Evolutionary conservation across 2,113 vertebrate species (phyloP).

Genomic region (Perccottus glenii): DNA sequence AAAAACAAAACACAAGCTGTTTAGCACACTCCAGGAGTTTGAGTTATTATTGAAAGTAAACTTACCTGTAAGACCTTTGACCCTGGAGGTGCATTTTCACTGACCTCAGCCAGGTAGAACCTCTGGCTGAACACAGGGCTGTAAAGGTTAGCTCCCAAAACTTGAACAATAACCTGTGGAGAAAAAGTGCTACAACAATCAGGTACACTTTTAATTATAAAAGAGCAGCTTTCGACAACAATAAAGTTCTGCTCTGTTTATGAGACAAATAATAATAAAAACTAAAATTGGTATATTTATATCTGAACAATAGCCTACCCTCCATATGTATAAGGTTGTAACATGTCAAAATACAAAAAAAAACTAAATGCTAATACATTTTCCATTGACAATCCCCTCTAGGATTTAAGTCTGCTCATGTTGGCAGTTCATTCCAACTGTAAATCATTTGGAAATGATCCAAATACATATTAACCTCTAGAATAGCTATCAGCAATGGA

Average conservation of each 20-base stretch:
- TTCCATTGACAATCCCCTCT: slow-evolving; percentile 44
- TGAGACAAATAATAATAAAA: no score
- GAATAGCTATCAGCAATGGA: slow-evolving; percentile 18
- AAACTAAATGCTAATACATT: not conserved
- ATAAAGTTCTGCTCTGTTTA: no score
- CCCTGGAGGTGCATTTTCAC: slow-evolving; percentile 87
- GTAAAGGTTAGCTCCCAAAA: slow-evolving; percentile 93
- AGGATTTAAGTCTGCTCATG: slow-evolving; percentile 45
- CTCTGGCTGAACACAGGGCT: slow-evolving; percentile 93
- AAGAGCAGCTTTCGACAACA: no score
- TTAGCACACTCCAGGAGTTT: not conserved
- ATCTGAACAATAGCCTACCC: no score
- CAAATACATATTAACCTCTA: slow-evolving; percentile 50
- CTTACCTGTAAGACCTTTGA: slow-evolving; percentile 85
- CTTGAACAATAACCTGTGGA: slow-evolving; percentile 83
- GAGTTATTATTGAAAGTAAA: not conserved
- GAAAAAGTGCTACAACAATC: not conserved
- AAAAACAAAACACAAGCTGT: not conserved
- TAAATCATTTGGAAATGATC: slow-evolving; percentile 38
- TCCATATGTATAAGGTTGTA: no score
- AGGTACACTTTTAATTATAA: no score
- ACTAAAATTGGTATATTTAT: no score
- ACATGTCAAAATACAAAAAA: no score
- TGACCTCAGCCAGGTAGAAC: slow-evolving; percentile 90
- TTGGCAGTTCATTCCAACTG: slow-evolving; percentile 40